These are phyloP conservation scores for Morpho achilles DNA, from an alignment of 2,888 invertebrate genomes.

Conservation along the genomic window DNA sequence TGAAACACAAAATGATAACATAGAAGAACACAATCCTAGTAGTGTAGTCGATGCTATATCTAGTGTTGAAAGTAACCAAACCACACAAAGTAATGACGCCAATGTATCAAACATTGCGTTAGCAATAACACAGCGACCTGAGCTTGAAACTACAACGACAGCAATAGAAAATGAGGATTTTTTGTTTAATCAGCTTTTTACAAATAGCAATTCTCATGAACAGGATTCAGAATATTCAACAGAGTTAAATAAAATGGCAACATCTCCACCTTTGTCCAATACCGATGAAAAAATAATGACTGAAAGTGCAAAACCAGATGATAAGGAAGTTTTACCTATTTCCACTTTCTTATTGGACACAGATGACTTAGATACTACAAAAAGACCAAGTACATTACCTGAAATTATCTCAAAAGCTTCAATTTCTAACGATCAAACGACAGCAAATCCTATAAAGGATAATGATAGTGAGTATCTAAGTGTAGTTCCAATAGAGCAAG, in stretches of 20 bases:
- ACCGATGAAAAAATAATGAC: slow-evolving; percentile 8
- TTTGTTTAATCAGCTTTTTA: slow-evolving; percentile 37
- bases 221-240: slow-evolving; percentile 28
- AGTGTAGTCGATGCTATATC: slow-evolving; percentile 21
- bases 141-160: slow-evolving; percentile 24
- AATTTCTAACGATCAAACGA: slow-evolving; percentile 21
- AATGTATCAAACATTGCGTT: slow-evolving; percentile 8
- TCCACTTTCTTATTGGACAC: slow-evolving; percentile 64
- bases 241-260: slow-evolving; percentile 20
- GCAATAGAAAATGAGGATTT: slow-evolving; percentile 32
- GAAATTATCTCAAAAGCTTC: slow-evolving; percentile 30
- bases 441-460: slow-evolving; percentile 23
- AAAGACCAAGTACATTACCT: slow-evolving; percentile 28
- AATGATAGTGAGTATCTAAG: slow-evolving; percentile 50
- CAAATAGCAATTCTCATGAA: slow-evolving; percentile 35
- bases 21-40: slow-evolving; percentile 46
- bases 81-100: slow-evolving; percentile 9
- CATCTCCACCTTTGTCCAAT: slow-evolving; percentile 10
- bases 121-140: slow-evolving; percentile 9
- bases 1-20: slow-evolving; percentile 66
- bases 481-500: slow-evolving; percentile 58
- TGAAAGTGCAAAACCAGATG: slow-evolving; percentile 25
- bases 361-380: slow-evolving; percentile 54
- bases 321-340: slow-evolving; percentile 39
- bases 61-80: slow-evolving; percentile 11